Conservation (phyloP, 2,113 vertebrate genomes). For the Recurvirostra avosetta region DNA sequence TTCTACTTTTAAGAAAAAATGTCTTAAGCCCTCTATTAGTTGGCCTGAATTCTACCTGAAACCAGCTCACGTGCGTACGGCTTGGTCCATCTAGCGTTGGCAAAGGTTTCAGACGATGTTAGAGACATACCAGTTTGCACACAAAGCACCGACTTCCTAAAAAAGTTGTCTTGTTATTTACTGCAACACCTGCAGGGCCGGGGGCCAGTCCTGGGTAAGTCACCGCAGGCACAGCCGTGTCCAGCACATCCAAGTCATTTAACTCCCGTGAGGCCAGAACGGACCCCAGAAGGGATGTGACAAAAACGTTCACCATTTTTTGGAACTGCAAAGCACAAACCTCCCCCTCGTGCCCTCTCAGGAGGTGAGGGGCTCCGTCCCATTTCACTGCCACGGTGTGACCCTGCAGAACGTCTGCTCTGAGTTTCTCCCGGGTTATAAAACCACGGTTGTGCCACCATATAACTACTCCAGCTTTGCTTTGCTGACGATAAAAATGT, state of each 20-base stretch:
- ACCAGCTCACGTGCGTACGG: not conserved
- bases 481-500: rapidly evolving
- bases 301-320: not conserved
- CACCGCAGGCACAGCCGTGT: rapidly evolving
- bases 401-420: not conserved
- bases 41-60: not conserved
- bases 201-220: rapidly evolving
- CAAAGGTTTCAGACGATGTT: not conserved
- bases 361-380: not conserved
- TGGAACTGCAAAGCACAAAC: not conserved
- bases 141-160: not conserved
- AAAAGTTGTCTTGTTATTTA: not conserved
- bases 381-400: rapidly evolving
- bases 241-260: not conserved
- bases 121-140: not conserved
- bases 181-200: rapidly evolving
- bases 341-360: not conserved
- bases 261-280: not conserved
- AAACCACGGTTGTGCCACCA: rapidly evolving
- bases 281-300: not conserved
- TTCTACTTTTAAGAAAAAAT: not conserved
- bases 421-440: not conserved
- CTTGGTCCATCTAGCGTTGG: not conserved
- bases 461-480: rapidly evolving
- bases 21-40: too few species aligned